Evolutionary conservation across 2,888 invertebrate genomes (phyloP).

Genomic region (Lasioglossum lativentre): DNA sequence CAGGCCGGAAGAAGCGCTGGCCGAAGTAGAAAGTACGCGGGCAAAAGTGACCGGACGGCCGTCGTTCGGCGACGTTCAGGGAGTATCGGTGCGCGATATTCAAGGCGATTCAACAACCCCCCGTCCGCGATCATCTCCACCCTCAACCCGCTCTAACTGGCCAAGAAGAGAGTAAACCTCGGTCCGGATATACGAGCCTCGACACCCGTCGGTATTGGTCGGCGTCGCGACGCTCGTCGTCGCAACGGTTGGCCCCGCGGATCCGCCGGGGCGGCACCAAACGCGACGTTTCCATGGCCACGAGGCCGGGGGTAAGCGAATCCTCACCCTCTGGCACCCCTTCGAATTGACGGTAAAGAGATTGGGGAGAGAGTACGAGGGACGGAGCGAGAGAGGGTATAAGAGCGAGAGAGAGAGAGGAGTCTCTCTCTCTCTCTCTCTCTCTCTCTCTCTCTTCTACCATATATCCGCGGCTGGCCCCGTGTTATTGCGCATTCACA

Average conservation of each 20-base stretch:
- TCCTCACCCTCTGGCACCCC: conserved; percentile 27
- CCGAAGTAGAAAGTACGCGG: conserved; percentile 26
- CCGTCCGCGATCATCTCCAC: conserved; percentile 66
- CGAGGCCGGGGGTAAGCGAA: conserved; percentile 52
- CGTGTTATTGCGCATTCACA: conserved; percentile 62
- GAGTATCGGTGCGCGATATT: conserved; percentile 72
- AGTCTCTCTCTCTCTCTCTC: conserved; percentile 44
- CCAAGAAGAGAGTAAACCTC: conserved; percentile 59
- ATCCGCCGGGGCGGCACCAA: conserved; percentile 75
- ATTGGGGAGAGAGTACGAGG: not conserved
- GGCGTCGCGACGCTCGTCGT: conserved; percentile 73
- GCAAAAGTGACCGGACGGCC: conserved; percentile 36
- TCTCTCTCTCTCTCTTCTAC: too few species aligned
- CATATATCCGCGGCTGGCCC: conserved; percentile 50
- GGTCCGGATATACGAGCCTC: conserved; percentile 72
- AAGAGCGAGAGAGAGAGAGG: conserved; percentile 15
- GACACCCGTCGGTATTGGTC: conserved; percentile 75
- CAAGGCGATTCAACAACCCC: conserved; percentile 67
- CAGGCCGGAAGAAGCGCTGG: not conserved
- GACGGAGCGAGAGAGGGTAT: not conserved
- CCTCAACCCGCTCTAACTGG: conserved; percentile 55
- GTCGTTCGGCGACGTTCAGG: conserved; percentile 67
- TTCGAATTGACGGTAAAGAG: conserved; percentile 22
- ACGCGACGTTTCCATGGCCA: conserved; percentile 76
- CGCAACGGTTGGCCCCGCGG: conserved; percentile 75